Base-by-base conservation (phyloP, 2,113 vertebrate species). In the Hemibagrus wyckioides region DNA sequence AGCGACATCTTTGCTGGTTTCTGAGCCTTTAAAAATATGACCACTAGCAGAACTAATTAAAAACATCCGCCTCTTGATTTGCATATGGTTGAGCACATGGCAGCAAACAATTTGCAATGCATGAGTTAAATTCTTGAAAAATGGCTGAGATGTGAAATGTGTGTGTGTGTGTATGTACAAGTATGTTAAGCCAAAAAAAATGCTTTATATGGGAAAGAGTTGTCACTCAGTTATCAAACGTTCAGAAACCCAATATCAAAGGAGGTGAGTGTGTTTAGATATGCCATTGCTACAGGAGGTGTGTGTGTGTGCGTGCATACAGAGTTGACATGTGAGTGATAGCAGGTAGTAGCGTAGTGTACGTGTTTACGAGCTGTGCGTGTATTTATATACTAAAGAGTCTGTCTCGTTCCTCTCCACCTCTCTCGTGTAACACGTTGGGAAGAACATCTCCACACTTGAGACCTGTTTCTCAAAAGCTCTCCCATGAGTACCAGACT, bases 391-490 rank as follows among this genome's bases (percentile, higher is more conserved):
- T 57, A 25, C 83, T 39, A n/a, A n/a, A 82, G 48, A 71, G 65
- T 36, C 57, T 36, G 7, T 44, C 30, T 39, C 39, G 1, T 36
- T 82, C 48, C 54, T 69, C 17, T 33, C 52, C 19, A n/a, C 41
- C 28, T n/a, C 28, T 48, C 59, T 83, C 48, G 21, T 82, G 41
- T 54, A 56, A 88, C 48, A 83, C 44, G 73, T 30, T 15, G 76
- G 69, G 48, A 54, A 23, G 36, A 86, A 82, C 36, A 56, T 52
- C 48, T 36, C 80, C 25, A 25, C 41, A 83, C 28, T 44, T 11
- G 30, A 84, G 83, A 59, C 28, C 57, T 23, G 2, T 85, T 54
- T 85, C 83, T 19, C 67, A 69, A 71, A 85, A 88, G 48, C 48
- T 52, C 73, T 76, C 19, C 48, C 28, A 52, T 19, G 82, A 85